Conservation (phyloP, 2,797 vertebrate species). For the Megalops cyprinoides region DNA sequence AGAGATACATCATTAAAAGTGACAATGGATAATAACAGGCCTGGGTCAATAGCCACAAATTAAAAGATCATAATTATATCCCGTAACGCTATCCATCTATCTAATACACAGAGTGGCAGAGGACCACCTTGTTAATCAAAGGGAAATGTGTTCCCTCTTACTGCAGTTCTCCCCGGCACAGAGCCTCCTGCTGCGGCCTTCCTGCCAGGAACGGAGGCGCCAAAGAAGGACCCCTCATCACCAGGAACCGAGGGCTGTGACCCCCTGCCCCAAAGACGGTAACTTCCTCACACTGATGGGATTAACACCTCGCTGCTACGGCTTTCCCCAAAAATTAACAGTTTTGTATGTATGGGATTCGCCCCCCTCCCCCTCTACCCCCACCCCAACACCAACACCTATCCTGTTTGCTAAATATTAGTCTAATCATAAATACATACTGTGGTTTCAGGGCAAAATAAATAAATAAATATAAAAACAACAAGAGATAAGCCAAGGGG, state of each 20-base stretch:
- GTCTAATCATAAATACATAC: conserved; percentile 55
- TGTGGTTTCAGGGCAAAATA: conserved; percentile 34
- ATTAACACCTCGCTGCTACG: conserved; percentile 58
- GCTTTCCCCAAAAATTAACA: conserved; percentile 51
- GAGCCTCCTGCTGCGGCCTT: conserved; percentile 70
- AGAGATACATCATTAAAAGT: conserved; percentile 95
- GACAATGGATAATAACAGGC: conserved; percentile 95
- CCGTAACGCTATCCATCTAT: conserved; percentile 80
- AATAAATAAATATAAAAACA: too few species aligned
- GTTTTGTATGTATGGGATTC: conserved; percentile 49
- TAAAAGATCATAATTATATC: conserved; percentile 91
- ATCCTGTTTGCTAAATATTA: conserved; percentile 61
- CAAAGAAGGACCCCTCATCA: conserved; percentile 71
- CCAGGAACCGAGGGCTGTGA: conserved; percentile 83
- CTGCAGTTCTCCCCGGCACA: conserved; percentile 81
- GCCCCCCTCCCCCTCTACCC: conserved; percentile 31
- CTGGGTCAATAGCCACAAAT: conserved; percentile 92
- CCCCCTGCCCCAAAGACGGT: conserved; percentile 45
- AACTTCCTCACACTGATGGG: conserved; percentile 47
- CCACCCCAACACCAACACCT: conserved; percentile 40
- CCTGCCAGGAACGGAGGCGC: conserved; percentile 24
- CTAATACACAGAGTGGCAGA: conserved; percentile 80
- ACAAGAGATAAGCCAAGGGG: conserved; percentile 60
- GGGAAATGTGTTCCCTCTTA: conserved; percentile 80
- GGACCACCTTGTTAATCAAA: conserved; percentile 82